A percentile compares a stretch with the other conserved stretches of the same genome.
Evolutionary conservation across 2,113 vertebrate genomes (phyloP).

Genomic region (Tachysurus fulvidraco): DNA sequence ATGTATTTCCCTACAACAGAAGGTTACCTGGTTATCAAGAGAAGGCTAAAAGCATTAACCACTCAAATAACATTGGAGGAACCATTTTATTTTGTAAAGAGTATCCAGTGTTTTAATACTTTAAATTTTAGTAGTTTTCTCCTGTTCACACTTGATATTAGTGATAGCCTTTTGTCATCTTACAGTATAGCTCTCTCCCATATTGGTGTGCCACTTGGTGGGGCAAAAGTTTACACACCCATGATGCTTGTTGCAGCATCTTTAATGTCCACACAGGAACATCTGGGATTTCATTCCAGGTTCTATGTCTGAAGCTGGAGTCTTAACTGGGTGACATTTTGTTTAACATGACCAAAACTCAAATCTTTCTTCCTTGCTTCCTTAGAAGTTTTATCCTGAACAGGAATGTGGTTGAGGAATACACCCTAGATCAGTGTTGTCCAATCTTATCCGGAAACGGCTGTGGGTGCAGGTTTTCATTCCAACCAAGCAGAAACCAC

Average conservation of each 20-base stretch:
- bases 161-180: background rate
- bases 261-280: too few species aligned
- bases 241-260: background rate
- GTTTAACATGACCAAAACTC: background rate
- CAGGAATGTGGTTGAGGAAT: background rate
- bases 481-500: too few species aligned
- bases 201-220: background rate
- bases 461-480: too few species aligned
- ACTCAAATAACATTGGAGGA: background rate
- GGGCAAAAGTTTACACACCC: background rate
- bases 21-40: background rate
- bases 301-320: background rate
- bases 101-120: background rate
- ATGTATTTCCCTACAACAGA: background rate
- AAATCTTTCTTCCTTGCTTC: background rate
- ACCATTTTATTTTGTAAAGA: background rate
- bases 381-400: background rate
- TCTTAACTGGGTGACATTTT: background rate
- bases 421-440: too few species aligned
- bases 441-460: too few species aligned
- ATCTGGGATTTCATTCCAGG: background rate
- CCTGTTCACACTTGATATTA: background rate
- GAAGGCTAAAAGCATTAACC: background rate
- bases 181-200: background rate
- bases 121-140: background rate